phyloP scores from a whole-genome alignment of 2,888 invertebrate species.

The Ligdia adustata region DNA sequence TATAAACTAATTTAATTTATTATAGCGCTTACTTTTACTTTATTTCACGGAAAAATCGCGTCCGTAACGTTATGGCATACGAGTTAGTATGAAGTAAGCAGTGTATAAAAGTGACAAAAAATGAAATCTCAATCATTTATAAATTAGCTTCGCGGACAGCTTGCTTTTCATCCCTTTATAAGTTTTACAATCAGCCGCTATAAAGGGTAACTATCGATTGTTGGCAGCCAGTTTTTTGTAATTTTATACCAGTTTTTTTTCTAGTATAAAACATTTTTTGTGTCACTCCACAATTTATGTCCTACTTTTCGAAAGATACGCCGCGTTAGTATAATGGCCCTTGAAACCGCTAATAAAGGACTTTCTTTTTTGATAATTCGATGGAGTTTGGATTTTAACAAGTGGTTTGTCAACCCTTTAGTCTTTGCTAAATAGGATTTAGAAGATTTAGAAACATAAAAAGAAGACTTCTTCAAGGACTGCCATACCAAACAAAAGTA shows the following conservation, averaged over 20 bases:
- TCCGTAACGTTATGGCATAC: too few relatives aligned
- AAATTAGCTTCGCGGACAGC: slow-evolving; percentile 82
- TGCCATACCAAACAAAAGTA: too few relatives aligned
- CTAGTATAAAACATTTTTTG: too few relatives aligned
- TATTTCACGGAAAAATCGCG: too few relatives aligned
- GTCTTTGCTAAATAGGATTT: neutral
- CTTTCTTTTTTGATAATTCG: slow-evolving; percentile 20
- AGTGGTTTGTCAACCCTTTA: slow-evolving; percentile 24
- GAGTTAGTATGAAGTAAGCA: too few relatives aligned
- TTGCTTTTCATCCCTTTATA: slow-evolving; percentile 79
- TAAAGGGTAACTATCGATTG: slow-evolving; percentile 79
- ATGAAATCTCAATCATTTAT: slow-evolving; percentile 82
- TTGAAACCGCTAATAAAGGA: slow-evolving; percentile 58
- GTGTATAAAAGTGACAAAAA: slow-evolving; percentile 55
- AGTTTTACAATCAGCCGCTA: slow-evolving; percentile 73
- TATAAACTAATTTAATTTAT: too few relatives aligned
- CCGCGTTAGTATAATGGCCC: slow-evolving; percentile 56
- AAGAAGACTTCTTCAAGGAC: too few relatives aligned
- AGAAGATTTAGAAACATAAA: neutral
- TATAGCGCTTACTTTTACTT: too few relatives aligned
- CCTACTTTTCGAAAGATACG: slow-evolving; percentile 53
- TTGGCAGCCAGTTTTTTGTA: slow-evolving; percentile 60
- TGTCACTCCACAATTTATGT: slow-evolving; percentile 68
- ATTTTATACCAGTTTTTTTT: slow-evolving; percentile 57
- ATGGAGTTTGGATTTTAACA: slow-evolving; percentile 27